These are phyloP conservation scores for Ispidina picta DNA, from an alignment of 2,797 vertebrate species.

Conservation along the genomic window DNA sequence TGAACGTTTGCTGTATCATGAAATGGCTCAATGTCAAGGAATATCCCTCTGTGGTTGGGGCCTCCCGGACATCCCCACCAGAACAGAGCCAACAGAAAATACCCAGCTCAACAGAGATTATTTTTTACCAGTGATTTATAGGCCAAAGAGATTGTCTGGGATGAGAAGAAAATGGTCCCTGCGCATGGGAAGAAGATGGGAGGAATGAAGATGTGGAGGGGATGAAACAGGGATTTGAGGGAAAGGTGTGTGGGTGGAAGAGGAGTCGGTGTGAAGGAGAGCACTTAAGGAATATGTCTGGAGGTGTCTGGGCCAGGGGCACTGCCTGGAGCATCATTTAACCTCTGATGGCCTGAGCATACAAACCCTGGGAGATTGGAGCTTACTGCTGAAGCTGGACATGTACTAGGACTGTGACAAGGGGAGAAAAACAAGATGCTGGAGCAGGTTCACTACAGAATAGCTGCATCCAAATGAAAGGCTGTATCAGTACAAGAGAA, in stretches of 20 bases:
- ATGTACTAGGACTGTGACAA: background rate
- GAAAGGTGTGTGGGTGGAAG: background rate
- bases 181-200: background rate
- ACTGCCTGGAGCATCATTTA: background rate
- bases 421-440: background rate
- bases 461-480: background rate
- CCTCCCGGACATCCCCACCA: rapidly evolving
- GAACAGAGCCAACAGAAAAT: background rate
- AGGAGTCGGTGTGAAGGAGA: background rate
- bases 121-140: background rate
- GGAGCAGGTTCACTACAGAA: background rate
- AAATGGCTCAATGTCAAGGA: background rate
- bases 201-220: background rate
- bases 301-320: background rate
- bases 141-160: background rate
- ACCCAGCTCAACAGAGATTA: background rate
- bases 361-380: rapidly evolving
- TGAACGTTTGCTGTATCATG: background rate
- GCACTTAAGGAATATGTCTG: background rate
- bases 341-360: background rate
- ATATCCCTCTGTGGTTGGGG: background rate
- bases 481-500: background rate
- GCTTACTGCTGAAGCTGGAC: background rate
- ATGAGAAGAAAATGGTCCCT: background rate
- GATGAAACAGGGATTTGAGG: background rate